A percentile compares a stretch with the other conserved stretches of the same genome.
These are phyloP conservation scores for Prinia subflava DNA, from an alignment of 2,113 vertebrate species.

Conservation along the genomic window DNA sequence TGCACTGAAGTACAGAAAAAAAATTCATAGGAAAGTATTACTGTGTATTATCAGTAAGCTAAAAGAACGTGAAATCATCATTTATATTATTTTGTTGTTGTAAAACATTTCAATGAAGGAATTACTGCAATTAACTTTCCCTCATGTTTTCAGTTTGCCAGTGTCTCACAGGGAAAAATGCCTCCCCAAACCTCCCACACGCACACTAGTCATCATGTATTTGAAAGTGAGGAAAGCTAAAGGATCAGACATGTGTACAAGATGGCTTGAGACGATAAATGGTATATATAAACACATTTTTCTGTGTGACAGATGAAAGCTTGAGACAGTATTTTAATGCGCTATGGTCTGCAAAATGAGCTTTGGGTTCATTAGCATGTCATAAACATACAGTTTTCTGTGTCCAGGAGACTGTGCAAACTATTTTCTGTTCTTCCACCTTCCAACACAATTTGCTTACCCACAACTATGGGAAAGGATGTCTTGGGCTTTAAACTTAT, in stretches of 20 bases:
- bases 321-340: neutral
- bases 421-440: neutral
- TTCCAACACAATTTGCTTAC: neutral
- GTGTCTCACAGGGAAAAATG: neutral
- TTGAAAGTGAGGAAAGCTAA: neutral
- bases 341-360: neutral
- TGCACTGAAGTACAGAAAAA: neutral
- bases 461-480: neutral
- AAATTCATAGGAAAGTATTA: neutral
- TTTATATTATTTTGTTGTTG: neutral
- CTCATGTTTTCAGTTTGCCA: neutral
- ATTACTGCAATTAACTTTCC: neutral
- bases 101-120: neutral
- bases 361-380: neutral
- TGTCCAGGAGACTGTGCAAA: neutral
- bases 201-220: neutral
- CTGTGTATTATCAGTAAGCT: neutral
- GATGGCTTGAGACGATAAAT: neutral
- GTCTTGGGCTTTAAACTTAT: neutral
- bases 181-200: neutral
- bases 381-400: neutral
- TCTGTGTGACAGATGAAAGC: neutral
- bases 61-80: neutral
- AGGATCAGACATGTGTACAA: neutral
- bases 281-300: neutral